Base-by-base conservation (phyloP, 2,888 invertebrate genomes). In the Troilus luridus region DNA sequence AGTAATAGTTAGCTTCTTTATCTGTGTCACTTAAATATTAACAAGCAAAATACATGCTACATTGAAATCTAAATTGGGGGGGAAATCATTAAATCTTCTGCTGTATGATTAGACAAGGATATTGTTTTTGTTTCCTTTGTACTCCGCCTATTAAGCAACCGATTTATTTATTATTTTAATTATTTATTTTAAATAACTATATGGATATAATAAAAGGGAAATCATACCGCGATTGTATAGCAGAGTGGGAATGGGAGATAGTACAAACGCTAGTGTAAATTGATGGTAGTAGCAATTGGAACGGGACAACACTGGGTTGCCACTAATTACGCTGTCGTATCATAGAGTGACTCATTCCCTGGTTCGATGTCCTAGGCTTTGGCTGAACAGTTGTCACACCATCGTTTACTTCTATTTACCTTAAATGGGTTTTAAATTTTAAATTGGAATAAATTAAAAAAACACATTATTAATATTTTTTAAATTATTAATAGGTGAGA, bases 291-390 rank as follows among this genome's bases (percentile, higher is more conserved):
- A 56, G 85, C 56, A 85, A 85, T 85, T 56, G 85, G 56, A 85
- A 85, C 72, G 72, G 19, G 72, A 41, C 72, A 6, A 77, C 72
- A 56, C 54, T 56, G 41, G 85, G 54, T 85, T 85, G 85, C 85
- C 56, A 58, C 85, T 85, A 85, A 85, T 85, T 85, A 85, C 85
- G 85, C 85, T 85, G 85, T 54, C 85, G 54, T 85, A 85, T 85
- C 85, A 85, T n/a, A 85, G 56, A n/a, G n/a, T 85, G 85, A 85
- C 17, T 85, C 85, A 85, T 12, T 56, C 1, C 8, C 56, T 56
- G 85, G 85, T 85, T 85, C 85, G 85, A 85, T 58, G 85, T 85
- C 85, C 85, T 85, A 85, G 1, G 17, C 72, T 77, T 77, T 77
- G 72, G 41, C 27, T 14, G 72, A 77, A 41, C 72, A 41, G 24